Conservation (phyloP, 2,113 vertebrate genomes). For the Phaethon lepturus region DNA sequence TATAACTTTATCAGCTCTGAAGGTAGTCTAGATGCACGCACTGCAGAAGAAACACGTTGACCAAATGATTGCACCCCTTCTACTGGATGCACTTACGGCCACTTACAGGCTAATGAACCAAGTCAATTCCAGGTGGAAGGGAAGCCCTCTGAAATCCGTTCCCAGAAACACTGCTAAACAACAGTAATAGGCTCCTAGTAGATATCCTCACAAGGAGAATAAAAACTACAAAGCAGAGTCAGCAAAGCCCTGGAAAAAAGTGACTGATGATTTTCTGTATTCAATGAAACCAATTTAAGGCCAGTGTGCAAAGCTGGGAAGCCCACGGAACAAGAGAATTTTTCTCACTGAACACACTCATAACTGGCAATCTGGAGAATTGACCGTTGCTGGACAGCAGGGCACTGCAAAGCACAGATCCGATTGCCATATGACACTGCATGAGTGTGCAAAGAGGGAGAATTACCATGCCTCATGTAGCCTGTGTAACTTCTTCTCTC, state of each 20-base stretch:
- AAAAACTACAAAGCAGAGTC: not conserved
- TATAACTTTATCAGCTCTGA: not conserved
- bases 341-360: not conserved
- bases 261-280: not conserved
- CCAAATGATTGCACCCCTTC: not conserved
- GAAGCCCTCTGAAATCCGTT: not conserved
- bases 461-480: rapidly evolving
- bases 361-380: not conserved
- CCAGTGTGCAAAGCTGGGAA: not conserved
- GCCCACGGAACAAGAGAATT: not conserved
- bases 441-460: not conserved
- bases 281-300: not conserved
- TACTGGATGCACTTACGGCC: not conserved
- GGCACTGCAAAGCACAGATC: not conserved
- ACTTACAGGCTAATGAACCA: not conserved
- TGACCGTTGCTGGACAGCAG: not conserved
- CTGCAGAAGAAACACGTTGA: not conserved
- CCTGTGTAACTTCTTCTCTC: not conserved
- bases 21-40: not conserved
- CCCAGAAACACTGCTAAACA: not conserved
- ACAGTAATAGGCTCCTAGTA: not conserved
- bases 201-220: not conserved
- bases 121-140: not conserved
- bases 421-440: not conserved
- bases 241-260: not conserved